Percentiles rank a stretch among this genome's conserved stretches.
Conservation (phyloP, 2,797 vertebrate genomes). For the Odontamblyopus lacepedii region DNA sequence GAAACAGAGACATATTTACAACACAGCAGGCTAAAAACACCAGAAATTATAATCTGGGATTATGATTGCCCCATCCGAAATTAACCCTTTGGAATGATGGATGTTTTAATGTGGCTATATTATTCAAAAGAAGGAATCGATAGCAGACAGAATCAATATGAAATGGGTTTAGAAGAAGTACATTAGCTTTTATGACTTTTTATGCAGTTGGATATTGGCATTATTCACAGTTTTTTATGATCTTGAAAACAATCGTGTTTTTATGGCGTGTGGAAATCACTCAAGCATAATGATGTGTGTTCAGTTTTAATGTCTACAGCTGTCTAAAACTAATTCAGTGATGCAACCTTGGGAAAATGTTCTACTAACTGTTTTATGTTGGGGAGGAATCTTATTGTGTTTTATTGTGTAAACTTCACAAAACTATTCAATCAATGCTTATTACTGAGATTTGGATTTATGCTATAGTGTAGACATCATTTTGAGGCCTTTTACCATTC, state of each 20-base stretch:
- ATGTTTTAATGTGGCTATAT: neutral
- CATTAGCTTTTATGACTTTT: constrained; percentile 6
- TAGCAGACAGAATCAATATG: neutral
- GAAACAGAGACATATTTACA: constrained; percentile 31
- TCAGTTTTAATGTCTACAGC: neutral
- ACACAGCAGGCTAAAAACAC: constrained; percentile 5
- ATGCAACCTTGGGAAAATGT: neutral
- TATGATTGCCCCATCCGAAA: neutral
- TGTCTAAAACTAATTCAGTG: neutral
- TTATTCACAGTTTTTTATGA: neutral
- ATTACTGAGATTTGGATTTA: too few species aligned
- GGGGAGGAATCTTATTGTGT: too few species aligned
- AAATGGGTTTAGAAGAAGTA: constrained; percentile 2
- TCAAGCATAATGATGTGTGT: neutral
- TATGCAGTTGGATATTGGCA: neutral
- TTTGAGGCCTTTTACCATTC: too few species aligned
- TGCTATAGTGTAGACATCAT: neutral
- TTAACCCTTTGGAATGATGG: neutral
- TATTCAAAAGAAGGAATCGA: neutral
- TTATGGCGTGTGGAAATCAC: neutral
- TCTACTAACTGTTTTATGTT: too few species aligned
- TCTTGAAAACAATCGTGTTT: constrained; percentile 1
- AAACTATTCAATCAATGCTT: too few species aligned
- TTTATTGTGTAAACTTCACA: too few species aligned
- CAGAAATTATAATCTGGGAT: neutral